These are phyloP conservation scores for Bugulina stolonifera DNA, from an alignment of 2,888 invertebrate genomes.

Conservation along the genomic window DNA sequence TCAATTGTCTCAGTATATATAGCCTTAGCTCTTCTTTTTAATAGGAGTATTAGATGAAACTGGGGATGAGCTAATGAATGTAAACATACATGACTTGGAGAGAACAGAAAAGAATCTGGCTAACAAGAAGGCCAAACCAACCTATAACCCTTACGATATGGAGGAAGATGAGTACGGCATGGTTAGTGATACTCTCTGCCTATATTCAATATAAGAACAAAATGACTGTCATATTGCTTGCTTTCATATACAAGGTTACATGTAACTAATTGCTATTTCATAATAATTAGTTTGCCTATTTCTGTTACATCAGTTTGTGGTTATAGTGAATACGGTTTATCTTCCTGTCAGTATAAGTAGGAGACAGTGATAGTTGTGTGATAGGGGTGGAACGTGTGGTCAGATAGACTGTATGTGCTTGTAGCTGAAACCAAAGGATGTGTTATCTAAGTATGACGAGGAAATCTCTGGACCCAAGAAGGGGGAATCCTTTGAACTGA, in stretches of 20 bases:
- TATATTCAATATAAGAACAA: too few relatives aligned
- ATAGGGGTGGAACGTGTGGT: too few relatives aligned
- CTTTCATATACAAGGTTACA: too few relatives aligned
- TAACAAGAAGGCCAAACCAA: constrained; percentile 73
- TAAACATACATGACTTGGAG: constrained; percentile 54
- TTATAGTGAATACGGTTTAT: too few relatives aligned
- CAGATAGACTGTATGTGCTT: constrained; percentile 29
- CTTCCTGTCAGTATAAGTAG: too few relatives aligned
- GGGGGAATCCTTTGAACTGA: constrained; percentile 66
- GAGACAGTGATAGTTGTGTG: too few relatives aligned
- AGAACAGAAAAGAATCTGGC: constrained; percentile 64
- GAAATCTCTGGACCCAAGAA: constrained; percentile 73
- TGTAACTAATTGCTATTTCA: too few relatives aligned
- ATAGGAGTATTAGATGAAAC: constrained; percentile 68
- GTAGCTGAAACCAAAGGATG: constrained; percentile 58
- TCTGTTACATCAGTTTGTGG: too few relatives aligned
- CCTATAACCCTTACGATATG: constrained; percentile 71
- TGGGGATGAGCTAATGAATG: constrained; percentile 78
- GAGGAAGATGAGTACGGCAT: constrained; percentile 58
- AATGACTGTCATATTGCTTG: too few relatives aligned
- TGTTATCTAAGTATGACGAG: constrained; percentile 89
- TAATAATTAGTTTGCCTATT: too few relatives aligned
- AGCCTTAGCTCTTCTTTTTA: constrained; percentile 29
- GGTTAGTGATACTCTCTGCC: too few relatives aligned
- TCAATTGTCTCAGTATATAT: background rate